Conservation (phyloP, 2,888 invertebrate species). For the Heliconius ismenius region DNA sequence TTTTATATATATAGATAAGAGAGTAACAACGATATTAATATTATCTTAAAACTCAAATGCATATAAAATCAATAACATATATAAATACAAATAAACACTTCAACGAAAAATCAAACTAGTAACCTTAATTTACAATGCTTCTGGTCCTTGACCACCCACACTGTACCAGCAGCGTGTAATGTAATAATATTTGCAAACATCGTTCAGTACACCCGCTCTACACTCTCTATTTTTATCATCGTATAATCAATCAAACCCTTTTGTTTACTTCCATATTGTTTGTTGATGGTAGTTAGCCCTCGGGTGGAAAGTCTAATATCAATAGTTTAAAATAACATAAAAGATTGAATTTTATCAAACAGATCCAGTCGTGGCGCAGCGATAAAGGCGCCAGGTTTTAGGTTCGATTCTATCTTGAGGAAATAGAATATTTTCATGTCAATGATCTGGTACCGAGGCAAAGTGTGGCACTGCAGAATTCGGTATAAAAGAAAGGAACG, state of each 20-base stretch:
- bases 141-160: slow-evolving; percentile 14
- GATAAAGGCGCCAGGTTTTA: background rate
- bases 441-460: background rate
- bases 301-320: background rate
- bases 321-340: background rate
- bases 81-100: background rate
- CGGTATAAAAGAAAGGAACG: background rate
- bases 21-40: too few species aligned
- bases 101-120: background rate
- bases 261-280: slow-evolving; percentile 54
- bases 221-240: slow-evolving; percentile 22
- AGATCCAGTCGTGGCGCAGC: too few species aligned
- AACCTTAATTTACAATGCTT: background rate
- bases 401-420: background rate
- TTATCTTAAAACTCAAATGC: too few species aligned
- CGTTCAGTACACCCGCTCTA: background rate
- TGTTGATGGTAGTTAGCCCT: slow-evolving; percentile 44
- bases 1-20: too few species aligned
- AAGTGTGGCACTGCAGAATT: background rate
- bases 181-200: slow-evolving; percentile 13
- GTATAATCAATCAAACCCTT: slow-evolving; percentile 42
- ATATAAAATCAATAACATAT: too few species aligned
- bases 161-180: background rate
- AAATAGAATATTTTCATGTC: background rate
- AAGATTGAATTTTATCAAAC: background rate